phyloP scores from a whole-genome alignment of 2,797 vertebrate genomes.

The Sitta carolinensis region DNA sequence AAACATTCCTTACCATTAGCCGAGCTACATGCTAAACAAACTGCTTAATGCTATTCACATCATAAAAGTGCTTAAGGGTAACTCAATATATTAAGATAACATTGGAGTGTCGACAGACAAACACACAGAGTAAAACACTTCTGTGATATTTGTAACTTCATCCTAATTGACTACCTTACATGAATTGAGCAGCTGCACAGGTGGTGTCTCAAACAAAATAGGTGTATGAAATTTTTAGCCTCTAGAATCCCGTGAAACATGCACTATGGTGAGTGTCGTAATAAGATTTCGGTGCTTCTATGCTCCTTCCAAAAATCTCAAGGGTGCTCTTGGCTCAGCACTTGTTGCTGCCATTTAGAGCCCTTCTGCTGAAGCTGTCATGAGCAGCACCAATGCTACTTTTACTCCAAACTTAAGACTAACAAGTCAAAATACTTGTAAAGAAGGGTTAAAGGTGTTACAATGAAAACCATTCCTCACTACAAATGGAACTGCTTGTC shows the following conservation, averaged over 20 bases:
- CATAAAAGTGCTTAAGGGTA: neutral
- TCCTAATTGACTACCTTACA: neutral
- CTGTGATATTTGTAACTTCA: neutral
- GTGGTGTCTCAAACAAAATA: neutral
- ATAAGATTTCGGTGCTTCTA: neutral
- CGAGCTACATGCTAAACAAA: neutral
- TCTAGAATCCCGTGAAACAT: neutral
- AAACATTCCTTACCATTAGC: neutral
- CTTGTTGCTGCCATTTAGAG: neutral
- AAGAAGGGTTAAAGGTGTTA: neutral
- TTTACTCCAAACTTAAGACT: neutral
- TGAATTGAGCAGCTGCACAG: neutral
- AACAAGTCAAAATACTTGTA: neutral
- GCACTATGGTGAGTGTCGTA: neutral
- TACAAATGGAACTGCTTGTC: neutral
- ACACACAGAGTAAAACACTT: neutral
- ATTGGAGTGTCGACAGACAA: neutral
- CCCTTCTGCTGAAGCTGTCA: neutral
- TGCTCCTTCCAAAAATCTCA: neutral
- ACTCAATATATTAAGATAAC: neutral
- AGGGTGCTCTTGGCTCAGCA: neutral
- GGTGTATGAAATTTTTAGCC: neutral
- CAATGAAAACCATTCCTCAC: neutral
- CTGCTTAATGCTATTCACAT: neutral
- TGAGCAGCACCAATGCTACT: neutral